Evolutionary conservation across 2,797 vertebrate species (phyloP).

Genomic region (Peromyscus attwateri): DNA sequence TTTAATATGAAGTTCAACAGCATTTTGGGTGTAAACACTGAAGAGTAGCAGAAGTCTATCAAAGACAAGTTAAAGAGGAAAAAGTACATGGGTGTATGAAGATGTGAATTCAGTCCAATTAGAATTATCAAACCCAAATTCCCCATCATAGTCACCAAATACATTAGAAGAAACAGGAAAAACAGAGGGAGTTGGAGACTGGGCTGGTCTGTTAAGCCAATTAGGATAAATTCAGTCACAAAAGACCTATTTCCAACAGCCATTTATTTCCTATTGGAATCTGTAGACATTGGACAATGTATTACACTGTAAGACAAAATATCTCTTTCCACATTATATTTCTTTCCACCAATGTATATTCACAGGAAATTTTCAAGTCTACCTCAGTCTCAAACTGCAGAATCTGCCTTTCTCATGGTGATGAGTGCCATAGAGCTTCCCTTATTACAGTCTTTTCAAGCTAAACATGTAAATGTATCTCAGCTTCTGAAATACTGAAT

Average conservation of each 20-base stretch:
- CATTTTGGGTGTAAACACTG: slow-evolving; percentile 77
- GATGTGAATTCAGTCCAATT: slow-evolving; percentile 25
- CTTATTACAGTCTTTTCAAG: not conserved
- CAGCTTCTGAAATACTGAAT: too few relatives aligned
- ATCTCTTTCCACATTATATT: not conserved
- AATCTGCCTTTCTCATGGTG: too few relatives aligned
- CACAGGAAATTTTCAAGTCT: too few relatives aligned
- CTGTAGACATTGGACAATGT: not conserved
- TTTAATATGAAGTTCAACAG: slow-evolving; percentile 54
- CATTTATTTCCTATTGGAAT: not conserved
- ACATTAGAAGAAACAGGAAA: slow-evolving; percentile 33
- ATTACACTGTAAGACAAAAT: not conserved
- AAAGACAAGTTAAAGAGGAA: slow-evolving; percentile 77
- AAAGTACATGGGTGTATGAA: slow-evolving; percentile 72
- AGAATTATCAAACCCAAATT: slow-evolving; percentile 28
- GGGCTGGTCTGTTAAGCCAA: slow-evolving; percentile 16
- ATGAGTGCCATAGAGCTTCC: not conserved
- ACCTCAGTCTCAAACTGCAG: not conserved
- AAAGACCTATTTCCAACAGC: not conserved
- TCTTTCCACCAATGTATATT: not conserved
- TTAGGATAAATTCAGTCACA: slow-evolving; percentile 41
- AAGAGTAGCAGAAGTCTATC: slow-evolving; percentile 70
- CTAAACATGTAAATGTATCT: not conserved
- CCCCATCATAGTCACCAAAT: not conserved
- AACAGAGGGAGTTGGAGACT: not conserved